A percentile compares a stretch with the other conserved stretches of the same genome.
Evolutionary conservation across 2,797 vertebrate species (phyloP).

Genomic region (Phyllotis vaccarum): DNA sequence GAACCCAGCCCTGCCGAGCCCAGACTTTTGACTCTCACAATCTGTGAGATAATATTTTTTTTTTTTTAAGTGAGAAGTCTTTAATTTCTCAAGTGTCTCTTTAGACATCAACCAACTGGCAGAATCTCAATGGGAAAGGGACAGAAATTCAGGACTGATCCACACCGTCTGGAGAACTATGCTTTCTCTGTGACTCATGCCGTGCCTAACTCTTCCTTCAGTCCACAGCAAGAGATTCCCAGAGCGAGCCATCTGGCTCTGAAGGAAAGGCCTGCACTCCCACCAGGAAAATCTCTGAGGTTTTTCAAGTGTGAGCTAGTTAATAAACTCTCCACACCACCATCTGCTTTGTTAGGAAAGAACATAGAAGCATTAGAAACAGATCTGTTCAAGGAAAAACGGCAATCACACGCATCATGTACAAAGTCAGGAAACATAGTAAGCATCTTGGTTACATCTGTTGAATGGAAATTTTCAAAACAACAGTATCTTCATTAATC

Average conservation of each 20-base stretch:
- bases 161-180: not conserved
- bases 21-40: not conserved
- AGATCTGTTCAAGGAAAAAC: constrained; percentile 3
- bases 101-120: not conserved
- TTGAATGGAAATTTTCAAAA: not conserved
- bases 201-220: no score
- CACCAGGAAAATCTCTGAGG: not conserved
- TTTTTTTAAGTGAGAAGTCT: not conserved
- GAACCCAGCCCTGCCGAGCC: not conserved
- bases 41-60: not conserved
- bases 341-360: constrained; percentile 41
- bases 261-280: not conserved
- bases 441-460: not conserved
- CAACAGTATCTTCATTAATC: not conserved
- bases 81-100: not conserved
- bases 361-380: constrained; percentile 37
- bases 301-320: not conserved
- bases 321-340: constrained; percentile 14
- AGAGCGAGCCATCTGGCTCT: not conserved
- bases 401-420: not conserved
- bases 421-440: not conserved
- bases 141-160: not conserved
- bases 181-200: not conserved
- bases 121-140: not conserved
- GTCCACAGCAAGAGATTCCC: not conserved